Conservation (phyloP, 2,888 invertebrate genomes). For the Tenthredo scrophulariae region DNA sequence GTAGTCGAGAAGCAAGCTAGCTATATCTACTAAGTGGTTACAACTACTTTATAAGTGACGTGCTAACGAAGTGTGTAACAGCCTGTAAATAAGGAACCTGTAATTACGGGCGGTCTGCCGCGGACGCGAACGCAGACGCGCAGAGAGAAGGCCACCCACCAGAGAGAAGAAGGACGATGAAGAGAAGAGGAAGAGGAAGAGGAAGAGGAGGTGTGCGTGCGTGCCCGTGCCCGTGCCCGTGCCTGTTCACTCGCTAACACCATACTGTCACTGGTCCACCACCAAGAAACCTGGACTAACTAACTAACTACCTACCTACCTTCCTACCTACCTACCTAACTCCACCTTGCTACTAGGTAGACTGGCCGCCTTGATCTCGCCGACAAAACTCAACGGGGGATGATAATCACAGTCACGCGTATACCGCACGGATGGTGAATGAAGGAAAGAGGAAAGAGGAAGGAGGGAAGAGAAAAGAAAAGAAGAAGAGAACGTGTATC, state of each 20-base stretch:
- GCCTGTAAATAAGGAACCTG: constrained; percentile 77
- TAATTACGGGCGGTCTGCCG: constrained; percentile 74
- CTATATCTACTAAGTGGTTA: constrained; percentile 63
- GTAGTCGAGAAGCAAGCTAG: background rate
- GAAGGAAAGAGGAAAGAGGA: constrained; percentile 4
- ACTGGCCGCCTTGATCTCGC: constrained; percentile 40
- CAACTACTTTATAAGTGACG: constrained; percentile 74
- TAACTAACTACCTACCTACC: constrained; percentile 24
- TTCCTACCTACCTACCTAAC: background rate
- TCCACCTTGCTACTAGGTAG: background rate
- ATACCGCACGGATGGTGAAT: constrained; percentile 26
- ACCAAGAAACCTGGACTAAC: constrained; percentile 11
- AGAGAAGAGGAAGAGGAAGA: constrained; percentile 39
- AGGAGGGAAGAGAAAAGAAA: background rate
- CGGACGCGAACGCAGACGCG: constrained; percentile 66
- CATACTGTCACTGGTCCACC: constrained; percentile 43
- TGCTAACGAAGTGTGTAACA: constrained; percentile 78
- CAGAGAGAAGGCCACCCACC: constrained; percentile 70
- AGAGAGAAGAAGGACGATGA: constrained; percentile 41
- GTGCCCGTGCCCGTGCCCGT: background rate
- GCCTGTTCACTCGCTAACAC: background rate
- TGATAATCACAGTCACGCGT: constrained; percentile 47
- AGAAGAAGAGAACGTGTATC: background rate
- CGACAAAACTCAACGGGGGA: constrained; percentile 48
- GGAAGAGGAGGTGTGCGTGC: constrained; percentile 36